Evolutionary conservation across 2,888 invertebrate species (phyloP), one percentile per base, ranked within the genome.

Genomic region (Amorpha juglandis): DNA sequence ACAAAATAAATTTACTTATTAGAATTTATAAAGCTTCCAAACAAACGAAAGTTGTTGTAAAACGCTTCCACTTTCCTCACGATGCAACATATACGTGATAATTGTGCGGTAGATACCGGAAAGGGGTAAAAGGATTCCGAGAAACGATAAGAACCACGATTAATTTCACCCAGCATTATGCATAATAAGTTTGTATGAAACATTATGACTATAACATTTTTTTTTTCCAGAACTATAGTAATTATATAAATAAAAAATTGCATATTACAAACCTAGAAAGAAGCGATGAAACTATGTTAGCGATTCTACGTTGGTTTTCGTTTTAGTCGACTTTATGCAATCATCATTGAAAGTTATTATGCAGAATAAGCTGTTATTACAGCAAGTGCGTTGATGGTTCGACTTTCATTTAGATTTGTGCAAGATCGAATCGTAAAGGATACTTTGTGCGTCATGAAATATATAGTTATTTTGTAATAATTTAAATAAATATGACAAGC

Each of bases 91-190:
- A 81, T 42, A 76, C 80, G 83, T 83, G 83, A 79, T 74, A 68
- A 69, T 70, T 69, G 73, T 68, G 76, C 27, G 27, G 27, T 27
- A 77, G 80, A 73, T 71, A 70, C 71, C 63, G 71, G 72, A 73
- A 79, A 76, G 76, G 72, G 79, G 84, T 81, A 78, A 77, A 83
- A 80, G 78, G 79, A 78, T 76, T 82, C 69, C 86, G 84, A 86
- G 86, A 82, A 78, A 70, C 70, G 86, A 86, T 77, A 85, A 84
- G 70, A 71, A 86, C 84, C 84, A 82, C 63, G 64, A 71, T 67
- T 69, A 62, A 70, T 67, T 69, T 63, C 62, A 69, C 69, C 67
- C 72, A 66, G 69, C 67, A 71, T 72, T 68, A 73, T 72, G 73
- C 73, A 77, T 77, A 77, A 78, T 76, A 45, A 16, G 12, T 45